Evolutionary conservation across 2,888 invertebrate species (phyloP).

Genomic region (Gryllus longicercus): DNA sequence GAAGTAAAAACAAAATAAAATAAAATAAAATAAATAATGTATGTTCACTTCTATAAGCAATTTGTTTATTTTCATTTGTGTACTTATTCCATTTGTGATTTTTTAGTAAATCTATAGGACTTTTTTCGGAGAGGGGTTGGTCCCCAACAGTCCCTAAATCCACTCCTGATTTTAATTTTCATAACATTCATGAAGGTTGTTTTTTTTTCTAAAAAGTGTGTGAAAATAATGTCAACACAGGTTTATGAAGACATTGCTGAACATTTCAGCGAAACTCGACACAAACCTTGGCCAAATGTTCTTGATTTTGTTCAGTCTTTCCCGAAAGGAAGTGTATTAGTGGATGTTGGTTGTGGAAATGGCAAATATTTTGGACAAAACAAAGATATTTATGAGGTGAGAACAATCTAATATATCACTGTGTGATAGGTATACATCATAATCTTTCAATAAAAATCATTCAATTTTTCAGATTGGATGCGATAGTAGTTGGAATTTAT

Average conservation of each 20-base stretch:
- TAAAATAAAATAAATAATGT: background rate
- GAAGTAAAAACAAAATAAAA: background rate
- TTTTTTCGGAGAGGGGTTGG: too few species aligned
- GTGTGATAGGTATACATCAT: background rate
- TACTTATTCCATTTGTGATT: too few species aligned
- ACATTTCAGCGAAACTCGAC: slow-evolving; percentile 93
- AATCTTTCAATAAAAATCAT: background rate
- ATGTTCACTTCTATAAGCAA: background rate
- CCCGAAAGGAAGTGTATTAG: slow-evolving; percentile 63
- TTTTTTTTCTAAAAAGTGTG: too few species aligned
- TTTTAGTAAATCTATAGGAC: too few species aligned
- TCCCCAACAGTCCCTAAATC: too few species aligned
- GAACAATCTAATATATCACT: slow-evolving; percentile 31
- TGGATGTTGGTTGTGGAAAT: slow-evolving; percentile 97
- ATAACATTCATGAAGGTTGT: slow-evolving; percentile 22
- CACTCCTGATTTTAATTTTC: background rate
- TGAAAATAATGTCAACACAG: slow-evolving; percentile 45
- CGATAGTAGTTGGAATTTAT: slow-evolving; percentile 71
- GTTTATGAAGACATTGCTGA: slow-evolving; percentile 92
- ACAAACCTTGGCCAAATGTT: slow-evolving; percentile 92
- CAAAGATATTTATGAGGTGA: slow-evolving; percentile 59
- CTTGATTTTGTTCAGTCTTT: slow-evolving; percentile 70
- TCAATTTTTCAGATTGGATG: slow-evolving; percentile 65
- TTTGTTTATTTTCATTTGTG: background rate
- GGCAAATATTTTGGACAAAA: slow-evolving; percentile 86